Evolutionary conservation across 2,113 vertebrate genomes (phyloP).

Genomic region (Triplophysa siluroides): DNA sequence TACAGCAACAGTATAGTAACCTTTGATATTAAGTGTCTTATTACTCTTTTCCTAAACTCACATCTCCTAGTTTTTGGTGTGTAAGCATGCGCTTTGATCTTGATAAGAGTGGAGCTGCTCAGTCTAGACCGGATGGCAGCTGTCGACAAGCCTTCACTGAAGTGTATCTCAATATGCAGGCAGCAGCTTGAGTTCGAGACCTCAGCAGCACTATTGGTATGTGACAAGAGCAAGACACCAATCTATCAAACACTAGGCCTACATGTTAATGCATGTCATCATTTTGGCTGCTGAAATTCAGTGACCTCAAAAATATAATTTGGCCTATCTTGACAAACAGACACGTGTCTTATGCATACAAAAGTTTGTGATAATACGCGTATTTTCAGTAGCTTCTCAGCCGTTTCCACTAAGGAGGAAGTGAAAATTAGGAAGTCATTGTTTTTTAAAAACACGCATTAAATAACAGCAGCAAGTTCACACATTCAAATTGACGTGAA

Average conservation of each 20-base stretch:
- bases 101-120: conserved; percentile 6
- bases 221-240: conserved; percentile 6
- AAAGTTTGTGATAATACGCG: neutral
- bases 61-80: neutral
- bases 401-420: neutral
- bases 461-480: neutral
- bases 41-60: neutral
- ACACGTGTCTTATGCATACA: neutral
- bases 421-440: conserved; percentile 8
- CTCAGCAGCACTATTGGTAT: neutral
- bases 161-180: conserved; percentile 10
- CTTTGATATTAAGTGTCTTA: neutral
- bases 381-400: neutral
- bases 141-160: neutral
- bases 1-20: neutral
- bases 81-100: conserved; percentile 1
- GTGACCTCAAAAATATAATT: neutral
- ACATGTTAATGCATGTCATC: conserved; percentile 14
- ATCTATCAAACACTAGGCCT: conserved; percentile 1
- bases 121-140: conserved; percentile 10
- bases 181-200: conserved; percentile 13
- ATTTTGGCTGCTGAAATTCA: neutral
- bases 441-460: conserved; percentile 1
- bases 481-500: neutral
- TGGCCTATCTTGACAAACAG: neutral